Percentiles rank a stretch among this genome's conserved stretches.
Conservation (phyloP, 2,888 invertebrate species). For the Crematogaster levior region DNA sequence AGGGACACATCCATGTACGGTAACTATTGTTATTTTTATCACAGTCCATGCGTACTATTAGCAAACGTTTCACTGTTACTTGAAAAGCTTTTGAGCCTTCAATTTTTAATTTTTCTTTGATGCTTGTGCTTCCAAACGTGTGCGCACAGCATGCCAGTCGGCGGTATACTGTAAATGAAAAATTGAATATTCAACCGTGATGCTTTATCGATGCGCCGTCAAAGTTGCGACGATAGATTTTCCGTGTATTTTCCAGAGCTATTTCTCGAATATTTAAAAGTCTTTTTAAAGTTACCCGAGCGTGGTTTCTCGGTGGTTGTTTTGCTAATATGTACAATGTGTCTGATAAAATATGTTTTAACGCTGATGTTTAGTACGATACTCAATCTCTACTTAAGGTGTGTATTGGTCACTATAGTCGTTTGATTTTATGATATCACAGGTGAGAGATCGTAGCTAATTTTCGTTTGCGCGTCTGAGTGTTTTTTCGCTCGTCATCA, state of each 20-base stretch:
- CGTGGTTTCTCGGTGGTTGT: neutral
- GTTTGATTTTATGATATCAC: slow-evolving; percentile 3
- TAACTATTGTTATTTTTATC: neutral
- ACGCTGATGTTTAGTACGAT: neutral
- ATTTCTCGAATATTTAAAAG: slow-evolving; percentile 49
- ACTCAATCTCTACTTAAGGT: slow-evolving; percentile 7
- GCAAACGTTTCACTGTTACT: neutral
- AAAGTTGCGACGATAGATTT: slow-evolving; percentile 42
- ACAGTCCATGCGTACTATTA: neutral
- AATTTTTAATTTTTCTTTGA: slow-evolving; percentile 9
- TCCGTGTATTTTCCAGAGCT: slow-evolving; percentile 20
- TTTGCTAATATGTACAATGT: slow-evolving; percentile 20
- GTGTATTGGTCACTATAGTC: neutral
- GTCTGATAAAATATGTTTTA: slow-evolving; percentile 8
- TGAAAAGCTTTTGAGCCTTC: neutral
- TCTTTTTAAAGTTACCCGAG: slow-evolving; percentile 37
- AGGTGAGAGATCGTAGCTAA: slow-evolving; percentile 13
- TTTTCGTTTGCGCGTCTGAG: slow-evolving; percentile 19
- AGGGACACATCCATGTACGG: neutral
- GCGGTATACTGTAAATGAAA: slow-evolving; percentile 15
- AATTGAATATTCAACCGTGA: slow-evolving; percentile 40
- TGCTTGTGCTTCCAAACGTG: neutral
- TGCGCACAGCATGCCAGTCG: neutral
- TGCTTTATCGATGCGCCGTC: slow-evolving; percentile 35
- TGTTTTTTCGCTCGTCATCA: neutral